Base-by-base conservation (phyloP, 2,888 invertebrate genomes). In the Augochlorella aurata region DNA sequence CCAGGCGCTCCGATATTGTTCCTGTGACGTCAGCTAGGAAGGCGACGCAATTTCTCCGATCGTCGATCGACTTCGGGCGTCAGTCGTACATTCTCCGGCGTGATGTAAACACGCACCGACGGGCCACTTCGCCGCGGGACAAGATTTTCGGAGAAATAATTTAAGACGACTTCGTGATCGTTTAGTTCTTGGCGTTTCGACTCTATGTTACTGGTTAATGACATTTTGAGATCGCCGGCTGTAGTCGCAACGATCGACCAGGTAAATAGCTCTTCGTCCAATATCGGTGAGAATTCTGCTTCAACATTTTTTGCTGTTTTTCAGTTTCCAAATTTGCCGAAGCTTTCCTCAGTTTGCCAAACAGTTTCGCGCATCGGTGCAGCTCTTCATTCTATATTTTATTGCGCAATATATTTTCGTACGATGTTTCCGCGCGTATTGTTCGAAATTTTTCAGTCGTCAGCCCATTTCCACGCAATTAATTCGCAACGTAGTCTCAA, bases 81-180 rank as follows among this genome's bases (percentile, higher is more conserved):
- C 4, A 58, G 54, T 58, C 54, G 14, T 1, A 14, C 0, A 14
- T 58, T 5, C 21, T 7, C 7, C 24, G 7, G 24, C 14, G 24
- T 14, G 24, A 14, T 24, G 14, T 14, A 24, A 24, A 58, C 58
- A 58, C 58, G 58, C 14, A 0, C 5, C 7, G 2, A 4, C 7
- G 21, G 1, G 8, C 24, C 1, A 58, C 7, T 0, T 0, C 4
- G 47, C 63, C 75, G 69, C 45, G 50, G 1, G 18, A 45, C 18
- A 29, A 52, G 38, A 74, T 38, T 45, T 21, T 18, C 45, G 58
- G 72, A 75, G 50, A 29, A n/a, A 24, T 47, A 16, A 61, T n/a
- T n/a, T 9, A 67, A 45, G 12, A 67, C 50, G 29, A 52, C 29
- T 14, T 50, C 38, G 18, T 14, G 44, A 63, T 54, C 49, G n/a